Evolutionary conservation across 64 coral and sea anemone genomes (phyloP).

Genomic region (Stichodactyla mertensii): DNA sequence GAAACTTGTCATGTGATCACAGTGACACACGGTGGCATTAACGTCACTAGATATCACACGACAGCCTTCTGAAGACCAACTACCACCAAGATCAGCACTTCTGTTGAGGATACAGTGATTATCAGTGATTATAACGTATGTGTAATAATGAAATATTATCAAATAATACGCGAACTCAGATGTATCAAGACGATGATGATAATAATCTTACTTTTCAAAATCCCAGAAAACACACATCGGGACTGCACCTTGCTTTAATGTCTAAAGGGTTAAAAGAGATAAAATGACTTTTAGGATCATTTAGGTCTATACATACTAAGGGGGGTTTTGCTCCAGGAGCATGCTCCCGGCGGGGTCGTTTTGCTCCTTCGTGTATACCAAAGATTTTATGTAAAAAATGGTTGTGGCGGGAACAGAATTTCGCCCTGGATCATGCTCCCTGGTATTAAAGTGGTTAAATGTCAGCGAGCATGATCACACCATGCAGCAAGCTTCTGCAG

Average conservation of each 20-base stretch:
- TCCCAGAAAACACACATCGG: constrained; percentile 80
- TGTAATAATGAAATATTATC: not conserved
- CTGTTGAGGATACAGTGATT: constrained; percentile 8
- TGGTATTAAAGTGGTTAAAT: no score
- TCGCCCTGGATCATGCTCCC: not conserved
- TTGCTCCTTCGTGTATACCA: not conserved
- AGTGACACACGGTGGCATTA: constrained; percentile 72
- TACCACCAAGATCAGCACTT: constrained; percentile 62
- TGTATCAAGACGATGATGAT: not conserved
- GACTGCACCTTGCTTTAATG: constrained; percentile 36
- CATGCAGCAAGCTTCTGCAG: no score
- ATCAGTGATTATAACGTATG: not conserved
- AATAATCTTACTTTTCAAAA: constrained; percentile 64
- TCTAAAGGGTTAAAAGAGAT: constrained; percentile 38
- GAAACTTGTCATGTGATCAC: constrained; percentile 80
- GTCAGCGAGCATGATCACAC: no score
- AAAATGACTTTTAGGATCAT: no score
- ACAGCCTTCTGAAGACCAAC: constrained; percentile 82
- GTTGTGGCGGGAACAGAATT: no score
- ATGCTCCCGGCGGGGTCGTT: no score
- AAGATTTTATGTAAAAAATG: no score
- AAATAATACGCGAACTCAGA: no score
- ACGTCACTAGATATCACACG: constrained; percentile 32
- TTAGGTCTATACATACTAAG: no score
- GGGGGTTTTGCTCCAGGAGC: no score